These are phyloP conservation scores for Hyposoter dolosus DNA, from an alignment of 2,888 invertebrate genomes.

Conservation along the genomic window DNA sequence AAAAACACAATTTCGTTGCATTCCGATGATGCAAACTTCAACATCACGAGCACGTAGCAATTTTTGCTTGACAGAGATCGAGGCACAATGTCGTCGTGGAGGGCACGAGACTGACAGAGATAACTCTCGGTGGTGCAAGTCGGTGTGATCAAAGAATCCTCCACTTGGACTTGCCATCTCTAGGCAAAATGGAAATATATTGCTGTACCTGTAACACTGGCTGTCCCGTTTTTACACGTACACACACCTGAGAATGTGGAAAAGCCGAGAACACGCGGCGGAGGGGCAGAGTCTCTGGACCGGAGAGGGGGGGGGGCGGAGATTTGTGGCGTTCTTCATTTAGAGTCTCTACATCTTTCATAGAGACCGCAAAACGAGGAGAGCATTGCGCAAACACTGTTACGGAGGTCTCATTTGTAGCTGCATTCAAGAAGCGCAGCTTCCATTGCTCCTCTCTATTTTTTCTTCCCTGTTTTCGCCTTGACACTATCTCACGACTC, in stretches of 20 bases:
- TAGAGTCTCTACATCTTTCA: constrained; percentile 76
- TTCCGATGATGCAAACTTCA: no score
- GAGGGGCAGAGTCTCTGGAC: neutral
- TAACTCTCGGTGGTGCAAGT: neutral
- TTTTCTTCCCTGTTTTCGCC: constrained; percentile 21
- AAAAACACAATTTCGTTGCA: no score
- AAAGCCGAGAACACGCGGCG: constrained; percentile 20
- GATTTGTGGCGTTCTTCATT: constrained; percentile 73
- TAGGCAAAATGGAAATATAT: constrained; percentile 47
- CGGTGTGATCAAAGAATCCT: constrained; percentile 53
- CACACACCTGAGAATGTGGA: constrained; percentile 11
- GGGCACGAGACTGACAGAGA: constrained; percentile 1
- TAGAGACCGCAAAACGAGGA: constrained; percentile 64
- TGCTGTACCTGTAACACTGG: constrained; percentile 12
- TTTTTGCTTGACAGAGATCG: no score
- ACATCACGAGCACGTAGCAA: no score
- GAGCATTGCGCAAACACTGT: constrained; percentile 65
- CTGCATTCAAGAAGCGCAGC: constrained; percentile 73
- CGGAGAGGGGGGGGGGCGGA: constrained; percentile 41
- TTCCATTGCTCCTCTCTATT: constrained; percentile 11
- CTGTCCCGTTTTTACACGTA: neutral
- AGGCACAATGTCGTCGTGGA: neutral
- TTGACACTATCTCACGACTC: constrained; percentile 5
- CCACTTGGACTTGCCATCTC: constrained; percentile 5
- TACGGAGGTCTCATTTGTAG: constrained; percentile 75